phyloP scores from a whole-genome alignment of 2,113 vertebrate species.

The Oxygymnocypris stewartii region DNA sequence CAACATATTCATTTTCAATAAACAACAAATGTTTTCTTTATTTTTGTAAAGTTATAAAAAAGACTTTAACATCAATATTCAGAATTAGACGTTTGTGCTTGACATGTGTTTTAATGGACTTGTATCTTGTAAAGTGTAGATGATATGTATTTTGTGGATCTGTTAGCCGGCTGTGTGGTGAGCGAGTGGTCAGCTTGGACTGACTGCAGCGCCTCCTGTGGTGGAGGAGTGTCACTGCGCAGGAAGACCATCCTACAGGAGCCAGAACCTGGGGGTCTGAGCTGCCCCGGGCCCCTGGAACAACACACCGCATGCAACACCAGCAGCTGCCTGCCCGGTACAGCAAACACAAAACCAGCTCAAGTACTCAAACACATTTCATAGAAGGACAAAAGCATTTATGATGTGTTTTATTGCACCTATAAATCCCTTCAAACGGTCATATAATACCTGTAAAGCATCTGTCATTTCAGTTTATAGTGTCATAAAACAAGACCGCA shows the following conservation, averaged over 20 bases:
- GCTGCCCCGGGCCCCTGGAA: constrained; percentile 67
- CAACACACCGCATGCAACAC: constrained; percentile 78
- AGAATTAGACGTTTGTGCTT: no score
- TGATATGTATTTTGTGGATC: background rate
- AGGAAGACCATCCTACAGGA: constrained; percentile 69
- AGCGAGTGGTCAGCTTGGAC: constrained; percentile 81
- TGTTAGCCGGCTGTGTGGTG: constrained; percentile 72
- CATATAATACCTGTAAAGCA: background rate
- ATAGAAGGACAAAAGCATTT: background rate
- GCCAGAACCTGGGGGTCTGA: constrained; percentile 64
- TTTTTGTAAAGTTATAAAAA: no score
- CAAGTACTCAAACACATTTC: background rate
- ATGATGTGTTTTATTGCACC: background rate
- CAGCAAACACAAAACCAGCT: background rate
- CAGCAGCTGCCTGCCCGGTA: constrained; percentile 79
- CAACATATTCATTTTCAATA: no score
- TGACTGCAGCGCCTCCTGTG: constrained; percentile 77
- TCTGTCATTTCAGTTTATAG: background rate
- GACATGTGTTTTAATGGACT: no score
- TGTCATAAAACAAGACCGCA: background rate
- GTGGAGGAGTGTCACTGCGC: constrained; percentile 70
- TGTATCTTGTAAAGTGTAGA: background rate
- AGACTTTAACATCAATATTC: no score
- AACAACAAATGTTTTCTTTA: no score
- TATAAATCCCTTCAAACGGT: background rate